phyloP scores from a whole-genome alignment of 1,140 invertebrate species.

The Drosophila chauvacae region DNA sequence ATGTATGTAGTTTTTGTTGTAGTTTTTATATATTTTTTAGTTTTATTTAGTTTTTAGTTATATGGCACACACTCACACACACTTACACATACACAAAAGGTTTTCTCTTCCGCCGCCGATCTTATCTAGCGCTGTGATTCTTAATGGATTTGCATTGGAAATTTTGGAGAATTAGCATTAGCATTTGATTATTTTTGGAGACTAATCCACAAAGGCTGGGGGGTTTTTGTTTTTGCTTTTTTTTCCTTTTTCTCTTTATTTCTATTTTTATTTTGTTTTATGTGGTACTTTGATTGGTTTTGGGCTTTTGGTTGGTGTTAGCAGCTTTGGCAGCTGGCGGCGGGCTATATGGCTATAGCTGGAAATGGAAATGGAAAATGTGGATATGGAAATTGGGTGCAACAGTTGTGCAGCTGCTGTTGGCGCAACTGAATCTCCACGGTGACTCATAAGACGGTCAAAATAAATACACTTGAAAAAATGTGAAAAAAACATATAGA shows the following conservation, averaged over 20 bases:
- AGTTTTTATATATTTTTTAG: neutral
- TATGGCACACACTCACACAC: neutral
- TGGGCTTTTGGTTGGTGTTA: neutral
- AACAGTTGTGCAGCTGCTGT: constrained; percentile 28
- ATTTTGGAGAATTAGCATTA: constrained; percentile 16
- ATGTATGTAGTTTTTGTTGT: neutral
- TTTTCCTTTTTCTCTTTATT: neutral
- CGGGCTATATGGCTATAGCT: neutral
- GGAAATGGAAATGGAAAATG: constrained; percentile 17
- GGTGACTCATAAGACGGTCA: constrained; percentile 18
- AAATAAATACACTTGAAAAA: constrained; percentile 27
- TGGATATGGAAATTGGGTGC: constrained; percentile 20
- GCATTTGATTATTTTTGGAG: constrained; percentile 17
- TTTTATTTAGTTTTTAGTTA: constrained; percentile 12
- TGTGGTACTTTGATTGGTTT: constrained; percentile 4
- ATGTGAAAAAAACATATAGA: constrained; percentile 3
- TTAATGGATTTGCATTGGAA: constrained; percentile 14
- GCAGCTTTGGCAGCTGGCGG: constrained; percentile 10
- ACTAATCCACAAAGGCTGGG: constrained; percentile 7
- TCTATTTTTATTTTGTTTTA: constrained; percentile 4
- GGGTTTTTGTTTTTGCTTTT: neutral
- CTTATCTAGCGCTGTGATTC: constrained; percentile 11
- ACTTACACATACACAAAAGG: neutral
- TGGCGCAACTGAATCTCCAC: constrained; percentile 20
- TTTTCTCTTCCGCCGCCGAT: constrained; percentile 7